Base-by-base conservation (phyloP, 2,797 vertebrate genomes). In the Sebastes wilsoni region DNA sequence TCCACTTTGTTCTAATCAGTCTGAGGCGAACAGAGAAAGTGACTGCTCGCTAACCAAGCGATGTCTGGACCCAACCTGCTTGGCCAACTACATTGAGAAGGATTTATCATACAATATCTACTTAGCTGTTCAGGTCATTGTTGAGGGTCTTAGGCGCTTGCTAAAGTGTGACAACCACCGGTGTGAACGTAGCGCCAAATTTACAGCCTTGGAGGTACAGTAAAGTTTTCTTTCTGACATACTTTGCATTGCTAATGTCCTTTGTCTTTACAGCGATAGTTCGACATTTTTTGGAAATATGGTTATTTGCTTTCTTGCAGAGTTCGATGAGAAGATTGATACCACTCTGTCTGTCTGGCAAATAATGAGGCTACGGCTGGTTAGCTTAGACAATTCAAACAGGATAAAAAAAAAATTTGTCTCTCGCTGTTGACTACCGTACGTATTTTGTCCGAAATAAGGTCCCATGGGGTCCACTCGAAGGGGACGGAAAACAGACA, bases 111-210 rank as follows among this genome's bases (percentile, higher is more conserved):
- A 89, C 69, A 89, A 78, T 25, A 14, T 89, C 62, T 94, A 94
- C 61, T 9, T 94, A 60, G 92, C 93, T 2, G 88, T 95, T 20
- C 70, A 86, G 52, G 86, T 93, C 20, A 79, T 94, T 25, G 90
- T 18, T 28, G 79, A 89, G 11, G 88, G 75, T 59, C 83, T 95
- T 54, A 87, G 73, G 46, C 9, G 0, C 12, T 49, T 94, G 66
- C 80, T 94, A 1, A 73, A 82, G 32, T 88, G 90, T 71, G 42
- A 85, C 20, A 14, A 52, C 22, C n/a, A 68, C 16, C 3, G 0
- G 10, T 93, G 92, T 84, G 2, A 75, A 65, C 74, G 11, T 1
- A 14, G 3, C 2, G 7, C 67, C 30, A 16, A 22, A 0, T 93
- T 94, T 54, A 87, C 84, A 60, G 27, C 89, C 11, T 55, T 7